These are phyloP conservation scores for Cerastoderma edule DNA, from an alignment of 2,888 invertebrate species.

Conservation along the genomic window DNA sequence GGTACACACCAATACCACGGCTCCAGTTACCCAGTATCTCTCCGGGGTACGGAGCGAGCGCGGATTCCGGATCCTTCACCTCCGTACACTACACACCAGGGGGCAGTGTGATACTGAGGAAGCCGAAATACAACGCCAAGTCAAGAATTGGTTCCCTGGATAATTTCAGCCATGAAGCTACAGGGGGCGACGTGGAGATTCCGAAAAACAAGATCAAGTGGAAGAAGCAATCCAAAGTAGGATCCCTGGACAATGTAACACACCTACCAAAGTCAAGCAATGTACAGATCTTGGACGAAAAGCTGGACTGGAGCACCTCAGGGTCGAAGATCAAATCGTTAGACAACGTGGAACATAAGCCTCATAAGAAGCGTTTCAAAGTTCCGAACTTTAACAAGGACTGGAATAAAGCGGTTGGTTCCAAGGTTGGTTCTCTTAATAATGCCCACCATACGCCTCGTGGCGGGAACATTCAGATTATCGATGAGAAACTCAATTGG, in stretches of 20 bases:
- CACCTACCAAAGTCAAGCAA: constrained; percentile 67
- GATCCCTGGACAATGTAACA: constrained; percentile 65
- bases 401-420: constrained; percentile 52
- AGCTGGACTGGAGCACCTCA: constrained; percentile 67
- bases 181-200: constrained; percentile 59
- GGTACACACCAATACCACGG: constrained; percentile 12
- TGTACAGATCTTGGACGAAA: constrained; percentile 63
- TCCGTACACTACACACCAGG: constrained; percentile 71
- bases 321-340: constrained; percentile 70
- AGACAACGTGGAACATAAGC: constrained; percentile 69
- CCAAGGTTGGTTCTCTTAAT: constrained; percentile 66
- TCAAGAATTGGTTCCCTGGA: constrained; percentile 66
- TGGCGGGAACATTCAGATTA: constrained; percentile 69
- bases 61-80: constrained; percentile 60
- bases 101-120: constrained; percentile 49
- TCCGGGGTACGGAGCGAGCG: constrained; percentile 68
- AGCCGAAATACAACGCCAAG: constrained; percentile 51
- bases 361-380: constrained; percentile 52
- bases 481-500: constrained; percentile 78
- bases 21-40: constrained; percentile 57
- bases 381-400: constrained; percentile 60
- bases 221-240: constrained; percentile 67
- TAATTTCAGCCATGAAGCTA: constrained; percentile 61
- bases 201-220: constrained; percentile 57
- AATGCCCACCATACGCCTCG: constrained; percentile 67